Conservation (phyloP, 2,113 vertebrate genomes). For the Lutjanus erythropterus region DNA sequence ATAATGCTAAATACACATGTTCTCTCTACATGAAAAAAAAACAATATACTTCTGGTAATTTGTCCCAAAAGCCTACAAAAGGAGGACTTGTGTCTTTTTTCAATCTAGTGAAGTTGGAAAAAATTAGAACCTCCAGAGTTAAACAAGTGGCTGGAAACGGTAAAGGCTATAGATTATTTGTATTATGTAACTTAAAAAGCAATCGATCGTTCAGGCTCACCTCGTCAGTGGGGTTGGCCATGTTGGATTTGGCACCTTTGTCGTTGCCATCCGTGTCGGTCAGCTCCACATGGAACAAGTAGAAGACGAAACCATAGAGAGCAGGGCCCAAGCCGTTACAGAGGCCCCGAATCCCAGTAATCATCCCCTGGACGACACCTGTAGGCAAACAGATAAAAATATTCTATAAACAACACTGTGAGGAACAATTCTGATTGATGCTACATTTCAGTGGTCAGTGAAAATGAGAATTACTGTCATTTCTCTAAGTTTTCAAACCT, state of each 20-base stretch:
- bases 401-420: not conserved
- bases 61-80: too few relatives aligned
- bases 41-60: too few relatives aligned
- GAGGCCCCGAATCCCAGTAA: slow-evolving; percentile 92
- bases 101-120: too few relatives aligned
- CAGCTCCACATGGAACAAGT: slow-evolving; percentile 92
- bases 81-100: too few relatives aligned
- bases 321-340: slow-evolving; percentile 92
- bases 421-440: not conserved
- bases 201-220: slow-evolving; percentile 63
- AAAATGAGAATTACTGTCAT: not conserved
- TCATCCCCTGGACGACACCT: slow-evolving; percentile 96
- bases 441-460: not conserved
- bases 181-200: not conserved
- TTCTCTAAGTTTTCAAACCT: too few relatives aligned
- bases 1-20: too few relatives aligned
- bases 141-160: too few relatives aligned
- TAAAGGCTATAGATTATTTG: too few relatives aligned
- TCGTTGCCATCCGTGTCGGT: slow-evolving; percentile 86
- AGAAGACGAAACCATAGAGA: slow-evolving; percentile 92
- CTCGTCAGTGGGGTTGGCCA: slow-evolving; percentile 94
- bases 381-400: not conserved
- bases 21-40: too few relatives aligned
- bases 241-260: slow-evolving; percentile 88
- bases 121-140: too few relatives aligned